Evolutionary conservation across 2,888 invertebrate species (phyloP), one percentile per base, ranked within the genome.

Genomic region (Capitulum mitella): DNA sequence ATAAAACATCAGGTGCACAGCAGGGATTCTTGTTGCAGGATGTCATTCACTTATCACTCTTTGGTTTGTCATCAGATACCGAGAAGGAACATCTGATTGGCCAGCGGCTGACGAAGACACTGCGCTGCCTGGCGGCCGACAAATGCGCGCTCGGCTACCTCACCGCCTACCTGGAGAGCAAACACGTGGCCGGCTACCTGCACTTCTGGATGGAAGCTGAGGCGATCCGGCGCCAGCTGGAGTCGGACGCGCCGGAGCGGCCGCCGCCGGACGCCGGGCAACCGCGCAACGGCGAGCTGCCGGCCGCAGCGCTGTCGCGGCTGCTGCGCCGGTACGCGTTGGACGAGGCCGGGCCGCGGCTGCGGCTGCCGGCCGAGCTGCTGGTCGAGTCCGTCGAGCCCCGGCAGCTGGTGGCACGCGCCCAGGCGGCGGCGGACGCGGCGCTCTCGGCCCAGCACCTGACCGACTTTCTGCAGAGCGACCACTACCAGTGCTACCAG

Each of bases 401-500:
- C 29, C 16, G 3, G 14, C 12, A 12, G 48, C 46, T 76, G 76
- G 29, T 8, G 29, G 19, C 29, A 29, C 46, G 29, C n/a, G 76
- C 32, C n/a, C 46, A 46, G 76, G 46, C n/a, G 76, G 48, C 29
- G 14, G 46, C 46, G 16, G 46, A 14, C 29, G 76, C 46, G 29
- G 43, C 32, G 29, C n/a, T 76, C 46, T 14, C 76, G 16, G 46
- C 37, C 29, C 14, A 19, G 29, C 76, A 92, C 87, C 92, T 92
- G 85, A 90, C 90, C 83, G 91, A 91, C 82, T 98, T 95, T 87
- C 86, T 93, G 82, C 90, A 91, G 83, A 96, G 94, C 85, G 92
- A 93, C 84, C 93, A 91, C 85, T 93, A 94, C 86, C 93, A 93
- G 84, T 95, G 94, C 87, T 93, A 96, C 87, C 95, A 96, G 88